A percentile compares a stretch with the other conserved stretches of the same genome.
Evolutionary conservation across 2,888 invertebrate genomes (phyloP).

Genomic region (Drosophila longiperda): DNA sequence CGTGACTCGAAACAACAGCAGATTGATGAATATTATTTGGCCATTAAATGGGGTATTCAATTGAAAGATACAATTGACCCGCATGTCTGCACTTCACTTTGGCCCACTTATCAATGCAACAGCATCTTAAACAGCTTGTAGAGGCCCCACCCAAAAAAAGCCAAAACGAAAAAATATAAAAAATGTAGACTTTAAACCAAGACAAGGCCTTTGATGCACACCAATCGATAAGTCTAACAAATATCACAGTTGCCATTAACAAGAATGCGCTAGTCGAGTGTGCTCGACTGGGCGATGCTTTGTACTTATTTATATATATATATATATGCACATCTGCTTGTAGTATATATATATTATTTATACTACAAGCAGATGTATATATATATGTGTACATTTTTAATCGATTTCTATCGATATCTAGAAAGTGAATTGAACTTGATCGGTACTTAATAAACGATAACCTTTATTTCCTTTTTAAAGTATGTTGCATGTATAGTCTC

Average conservation of each 20-base stretch:
- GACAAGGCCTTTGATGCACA: constrained; percentile 44
- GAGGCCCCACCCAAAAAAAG: constrained; percentile 23
- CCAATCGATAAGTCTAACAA: constrained; percentile 46
- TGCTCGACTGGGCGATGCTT: not conserved
- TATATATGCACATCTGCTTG: not conserved
- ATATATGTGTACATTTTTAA: not conserved
- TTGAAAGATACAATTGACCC: constrained; percentile 63
- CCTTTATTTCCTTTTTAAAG: not conserved
- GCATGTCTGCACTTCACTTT: constrained; percentile 65
- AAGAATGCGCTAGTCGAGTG: not conserved
- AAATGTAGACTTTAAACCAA: not conserved
- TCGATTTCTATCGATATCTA: not conserved
- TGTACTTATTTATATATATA: not conserved
- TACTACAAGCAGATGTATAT: no score
- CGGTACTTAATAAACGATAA: not conserved
- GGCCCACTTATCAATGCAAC: constrained; percentile 47
- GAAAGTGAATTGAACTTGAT: not conserved
- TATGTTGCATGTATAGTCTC: no score
- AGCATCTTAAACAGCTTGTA: constrained; percentile 25
- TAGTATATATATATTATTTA: no score
- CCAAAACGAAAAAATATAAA: not conserved
- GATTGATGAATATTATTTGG: constrained; percentile 28
- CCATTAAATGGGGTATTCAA: constrained; percentile 40
- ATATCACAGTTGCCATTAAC: constrained; percentile 27
- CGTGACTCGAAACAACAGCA: constrained; percentile 38